Evolutionary conservation across 1,140 invertebrate species (phyloP), one percentile per base, ranked within the genome.

Genomic region (Ditylenchus dipsaci): DNA sequence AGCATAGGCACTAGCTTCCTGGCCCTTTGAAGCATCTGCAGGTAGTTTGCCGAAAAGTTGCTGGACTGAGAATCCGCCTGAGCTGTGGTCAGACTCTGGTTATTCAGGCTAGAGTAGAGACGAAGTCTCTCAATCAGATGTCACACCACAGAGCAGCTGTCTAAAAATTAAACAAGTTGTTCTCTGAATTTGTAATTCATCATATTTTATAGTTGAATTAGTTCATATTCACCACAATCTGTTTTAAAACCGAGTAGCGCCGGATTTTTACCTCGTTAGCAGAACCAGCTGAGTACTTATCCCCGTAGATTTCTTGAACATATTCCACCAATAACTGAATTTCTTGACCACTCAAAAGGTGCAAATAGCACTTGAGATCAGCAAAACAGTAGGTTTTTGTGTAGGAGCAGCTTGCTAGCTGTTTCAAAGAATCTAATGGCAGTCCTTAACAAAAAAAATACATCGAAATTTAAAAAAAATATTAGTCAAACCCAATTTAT

Each of bases 311-410:
- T 38, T 38, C 33, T 3, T 38, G 33, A 38, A 38, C 33, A 38
- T 38, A 38, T 38, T 38, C 3, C 33, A 38, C 33, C 33, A 38
- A 38, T 38, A 5, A 11, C 33, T 53, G 49, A 1, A 53, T 53
- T 17, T 53, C n/a, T 53, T 53, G 3, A 5, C 15, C n/a, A n/a
- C 13, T 42, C 13, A 75, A 49, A 27, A 77, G 30, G 26, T 59
- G 45, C n/a, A 75, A 56, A 57, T 56, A 73, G 17, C 23, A 42
- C 19, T 71, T 60, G 13, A 73, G 43, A 59, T 73, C 72, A 17
- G 21, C 45, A 43, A 71, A 73, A 23, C 72, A 76, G 38, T 53
- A 71, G n/a, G 72, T 75, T 29, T 57, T 72, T 9, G 26, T 23
- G 29, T 63, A 64, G n/a, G 68, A n/a, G 23, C 26, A 30, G 11